phyloP scores from a whole-genome alignment of 2,113 vertebrate genomes.

The Vimba vimba region DNA sequence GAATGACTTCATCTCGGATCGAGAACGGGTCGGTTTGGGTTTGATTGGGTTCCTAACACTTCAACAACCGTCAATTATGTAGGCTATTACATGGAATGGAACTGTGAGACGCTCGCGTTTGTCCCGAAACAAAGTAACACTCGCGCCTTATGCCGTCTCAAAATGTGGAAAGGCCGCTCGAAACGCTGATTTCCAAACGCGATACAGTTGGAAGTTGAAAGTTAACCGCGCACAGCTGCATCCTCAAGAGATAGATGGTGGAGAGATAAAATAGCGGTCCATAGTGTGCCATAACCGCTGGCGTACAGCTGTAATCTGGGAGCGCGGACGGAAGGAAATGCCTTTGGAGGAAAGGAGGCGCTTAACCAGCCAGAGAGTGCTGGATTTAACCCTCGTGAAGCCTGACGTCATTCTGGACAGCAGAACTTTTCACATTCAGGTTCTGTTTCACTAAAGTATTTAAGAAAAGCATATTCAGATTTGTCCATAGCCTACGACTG shows the following conservation, averaged over 20 bases:
- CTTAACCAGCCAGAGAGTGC: conserved; percentile 12
- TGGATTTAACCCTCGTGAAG: conserved; percentile 11
- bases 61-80: not conserved
- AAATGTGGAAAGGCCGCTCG: conserved; percentile 14
- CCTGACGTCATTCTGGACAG: conserved; percentile 11
- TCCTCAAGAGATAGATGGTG: not conserved
- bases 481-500: not conserved
- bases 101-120: not conserved
- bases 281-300: conserved; percentile 47
- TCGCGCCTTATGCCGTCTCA: not conserved
- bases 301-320: conserved; percentile 42
- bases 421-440: not conserved
- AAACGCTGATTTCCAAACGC: conserved; percentile 1
- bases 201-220: not conserved
- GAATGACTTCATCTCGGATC: conserved; percentile 45
- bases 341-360: conserved; percentile 46
- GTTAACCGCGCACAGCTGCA: conserved; percentile 1
- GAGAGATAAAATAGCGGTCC: conserved; percentile 46
- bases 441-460: not conserved
- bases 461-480: not conserved
- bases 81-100: not conserved
- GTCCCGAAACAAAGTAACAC: conserved; percentile 36
- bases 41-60: not conserved
- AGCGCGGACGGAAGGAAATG: conserved; percentile 54
- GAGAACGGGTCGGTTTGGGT: not conserved